Evolutionary conservation across 2,797 vertebrate species (phyloP).

Genomic region (Scleropages formosus): DNA sequence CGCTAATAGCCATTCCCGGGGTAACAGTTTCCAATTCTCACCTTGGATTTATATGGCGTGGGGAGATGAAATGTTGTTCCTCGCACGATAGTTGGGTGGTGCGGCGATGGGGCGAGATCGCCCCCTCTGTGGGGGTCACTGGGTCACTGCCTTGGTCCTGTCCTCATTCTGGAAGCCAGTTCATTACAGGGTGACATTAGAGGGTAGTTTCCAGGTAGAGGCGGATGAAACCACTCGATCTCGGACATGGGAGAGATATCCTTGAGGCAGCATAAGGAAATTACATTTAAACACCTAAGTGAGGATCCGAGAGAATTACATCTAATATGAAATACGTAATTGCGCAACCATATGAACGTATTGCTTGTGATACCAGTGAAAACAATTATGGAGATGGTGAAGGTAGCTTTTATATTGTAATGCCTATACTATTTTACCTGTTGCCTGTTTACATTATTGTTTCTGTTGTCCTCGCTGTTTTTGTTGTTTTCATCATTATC

Average conservation of each 20-base stretch:
- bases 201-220: constrained; percentile 55
- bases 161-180: constrained; percentile 61
- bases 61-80: constrained; percentile 43
- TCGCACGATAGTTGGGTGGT: constrained; percentile 31
- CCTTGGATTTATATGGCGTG: constrained; percentile 46
- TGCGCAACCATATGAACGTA: neutral
- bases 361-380: neutral
- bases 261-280: too few species aligned
- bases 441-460: neutral
- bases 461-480: too few species aligned
- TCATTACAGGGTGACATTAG: constrained; percentile 59
- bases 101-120: constrained; percentile 31
- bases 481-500: too few species aligned
- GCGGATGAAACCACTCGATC: constrained; percentile 23
- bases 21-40: constrained; percentile 45
- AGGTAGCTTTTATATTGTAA: too few species aligned
- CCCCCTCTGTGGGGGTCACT: neutral
- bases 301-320: too few species aligned
- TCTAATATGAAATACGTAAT: too few species aligned
- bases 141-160: constrained; percentile 39
- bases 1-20: neutral
- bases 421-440: neutral
- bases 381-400: neutral
- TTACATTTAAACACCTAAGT: too few species aligned
- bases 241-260: too few species aligned